These are phyloP conservation scores for Escarpia spicata DNA, from an alignment of 2,888 invertebrate genomes.

Conservation along the genomic window DNA sequence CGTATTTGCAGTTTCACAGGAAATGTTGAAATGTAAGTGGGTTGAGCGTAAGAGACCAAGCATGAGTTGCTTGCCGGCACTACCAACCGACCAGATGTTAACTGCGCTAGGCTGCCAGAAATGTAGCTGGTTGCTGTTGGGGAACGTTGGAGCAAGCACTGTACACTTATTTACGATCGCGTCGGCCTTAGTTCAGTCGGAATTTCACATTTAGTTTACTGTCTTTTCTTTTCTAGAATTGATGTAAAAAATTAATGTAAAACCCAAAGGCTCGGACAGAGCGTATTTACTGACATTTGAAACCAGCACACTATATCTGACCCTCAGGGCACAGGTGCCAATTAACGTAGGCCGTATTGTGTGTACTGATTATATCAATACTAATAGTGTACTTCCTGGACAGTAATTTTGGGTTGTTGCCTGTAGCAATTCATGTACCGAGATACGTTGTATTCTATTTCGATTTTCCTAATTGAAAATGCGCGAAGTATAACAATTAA, in stretches of 20 bases:
- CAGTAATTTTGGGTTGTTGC: neutral
- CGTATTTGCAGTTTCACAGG: neutral
- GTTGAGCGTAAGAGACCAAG: neutral
- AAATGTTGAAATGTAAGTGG: neutral
- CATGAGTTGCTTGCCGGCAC: no score
- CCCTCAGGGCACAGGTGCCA: neutral
- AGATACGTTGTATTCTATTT: neutral
- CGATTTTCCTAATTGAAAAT: neutral
- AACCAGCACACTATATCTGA: neutral
- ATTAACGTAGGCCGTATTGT: neutral
- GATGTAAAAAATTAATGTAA: no score
- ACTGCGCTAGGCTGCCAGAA: no score
- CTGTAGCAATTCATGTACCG: neutral
- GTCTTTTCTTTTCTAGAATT: no score
- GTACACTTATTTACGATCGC: no score
- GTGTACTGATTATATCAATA: neutral
- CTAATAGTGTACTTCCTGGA: neutral
- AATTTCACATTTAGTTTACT: no score
- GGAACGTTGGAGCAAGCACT: no score
- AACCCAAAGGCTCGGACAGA: no score
- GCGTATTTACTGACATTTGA: neutral
- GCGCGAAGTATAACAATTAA: neutral
- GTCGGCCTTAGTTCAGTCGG: no score
- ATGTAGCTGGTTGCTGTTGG: no score
- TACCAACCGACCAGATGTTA: no score